Percentiles rank a stretch among this genome's conserved stretches.
Evolutionary conservation across 1,140 invertebrate genomes (phyloP).

Genomic region (Heliconius melpomene): DNA sequence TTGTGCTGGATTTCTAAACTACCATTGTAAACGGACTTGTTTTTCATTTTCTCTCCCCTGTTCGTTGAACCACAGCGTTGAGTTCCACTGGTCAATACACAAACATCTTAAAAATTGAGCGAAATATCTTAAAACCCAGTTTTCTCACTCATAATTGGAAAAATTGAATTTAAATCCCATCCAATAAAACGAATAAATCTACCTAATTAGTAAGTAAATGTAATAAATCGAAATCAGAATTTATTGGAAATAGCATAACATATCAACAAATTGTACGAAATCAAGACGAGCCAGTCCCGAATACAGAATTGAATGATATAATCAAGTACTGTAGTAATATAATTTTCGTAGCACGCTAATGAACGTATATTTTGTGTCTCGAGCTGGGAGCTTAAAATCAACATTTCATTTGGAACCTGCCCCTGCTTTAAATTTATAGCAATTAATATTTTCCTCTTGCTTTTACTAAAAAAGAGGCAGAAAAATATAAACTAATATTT

Average conservation of each 20-base stretch:
- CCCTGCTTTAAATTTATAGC: slow-evolving; percentile 59
- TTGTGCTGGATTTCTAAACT: no score
- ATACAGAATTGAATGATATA: slow-evolving; percentile 42
- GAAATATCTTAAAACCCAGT: no score
- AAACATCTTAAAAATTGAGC: no score
- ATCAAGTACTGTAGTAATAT: slow-evolving; percentile 69
- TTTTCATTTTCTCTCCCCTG: no score
- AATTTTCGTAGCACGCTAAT: slow-evolving; percentile 68
- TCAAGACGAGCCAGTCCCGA: slow-evolving; percentile 30
- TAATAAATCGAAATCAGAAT: background rate
- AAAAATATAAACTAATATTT: slow-evolving; percentile 30
- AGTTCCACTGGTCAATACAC: no score
- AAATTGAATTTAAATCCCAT: no score
- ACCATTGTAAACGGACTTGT: no score
- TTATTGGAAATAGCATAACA: slow-evolving; percentile 1
- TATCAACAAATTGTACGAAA: slow-evolving; percentile 21
- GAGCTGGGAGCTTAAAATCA: slow-evolving; percentile 65
- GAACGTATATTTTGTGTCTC: slow-evolving; percentile 74
- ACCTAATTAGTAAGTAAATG: background rate
- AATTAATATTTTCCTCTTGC: slow-evolving; percentile 56
- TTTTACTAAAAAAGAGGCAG: background rate
- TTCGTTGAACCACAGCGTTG: no score
- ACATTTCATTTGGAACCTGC: slow-evolving; percentile 64
- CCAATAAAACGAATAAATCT: background rate
- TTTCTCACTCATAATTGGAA: no score